These are phyloP conservation scores for Probaryconus sp. DNA, from an alignment of 1,140 invertebrate species.

Conservation along the genomic window DNA sequence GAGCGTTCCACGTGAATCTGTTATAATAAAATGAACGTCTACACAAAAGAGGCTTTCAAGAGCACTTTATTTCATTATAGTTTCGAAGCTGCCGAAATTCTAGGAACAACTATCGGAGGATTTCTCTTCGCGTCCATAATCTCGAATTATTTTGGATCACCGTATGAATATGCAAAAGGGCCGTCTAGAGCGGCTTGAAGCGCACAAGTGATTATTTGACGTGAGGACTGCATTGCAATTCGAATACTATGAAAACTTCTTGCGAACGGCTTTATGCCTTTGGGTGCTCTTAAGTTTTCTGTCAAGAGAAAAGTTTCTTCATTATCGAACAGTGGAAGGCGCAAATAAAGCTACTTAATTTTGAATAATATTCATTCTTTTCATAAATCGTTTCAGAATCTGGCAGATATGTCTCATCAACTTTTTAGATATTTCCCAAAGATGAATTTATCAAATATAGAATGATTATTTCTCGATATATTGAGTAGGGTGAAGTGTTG, in stretches of 20 bases:
- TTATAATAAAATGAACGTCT: no score
- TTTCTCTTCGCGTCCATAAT: conserved; percentile 47
- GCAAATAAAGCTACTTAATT: conserved; percentile 45
- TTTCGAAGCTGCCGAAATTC: conserved; percentile 27
- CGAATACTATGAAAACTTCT: conserved; percentile 44
- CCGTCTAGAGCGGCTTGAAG: conserved; percentile 41
- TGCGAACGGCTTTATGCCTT: conserved; percentile 56
- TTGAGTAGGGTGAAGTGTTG: no score
- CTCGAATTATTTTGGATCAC: conserved; percentile 60
- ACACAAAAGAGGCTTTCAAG: conserved; percentile 12
- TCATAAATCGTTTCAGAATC: no score
- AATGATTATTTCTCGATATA: no score
- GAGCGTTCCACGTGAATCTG: no score
- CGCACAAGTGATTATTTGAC: conserved; percentile 58
- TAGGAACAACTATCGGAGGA: conserved; percentile 42
- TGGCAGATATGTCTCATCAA: no score
- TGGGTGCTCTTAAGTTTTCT: conserved; percentile 38
- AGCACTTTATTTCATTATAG: conserved; percentile 25
- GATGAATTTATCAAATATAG: no score
- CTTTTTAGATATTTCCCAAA: no score
- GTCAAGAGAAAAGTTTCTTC: conserved; percentile 53
- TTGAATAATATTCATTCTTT: no score
- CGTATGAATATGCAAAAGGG: conserved; percentile 66
- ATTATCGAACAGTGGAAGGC: conserved; percentile 35
- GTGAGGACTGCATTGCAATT: conserved; percentile 51